phyloP scores from a whole-genome alignment of 1,140 invertebrate genomes.

The Oscheius sp. region DNA sequence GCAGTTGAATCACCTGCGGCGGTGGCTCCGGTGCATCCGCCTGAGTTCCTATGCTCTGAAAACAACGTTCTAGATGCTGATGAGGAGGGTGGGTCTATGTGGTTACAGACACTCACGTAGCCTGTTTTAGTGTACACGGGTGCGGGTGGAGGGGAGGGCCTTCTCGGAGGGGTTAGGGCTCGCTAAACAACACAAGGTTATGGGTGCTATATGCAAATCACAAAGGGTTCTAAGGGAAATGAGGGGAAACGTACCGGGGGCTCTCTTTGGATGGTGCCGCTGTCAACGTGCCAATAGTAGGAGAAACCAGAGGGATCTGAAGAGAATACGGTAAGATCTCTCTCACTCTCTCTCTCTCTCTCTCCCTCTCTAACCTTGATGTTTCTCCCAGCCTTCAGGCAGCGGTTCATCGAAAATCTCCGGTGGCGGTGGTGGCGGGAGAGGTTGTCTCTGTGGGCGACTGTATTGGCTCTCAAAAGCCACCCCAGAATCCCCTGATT shows the following conservation, averaged over 20 bases:
- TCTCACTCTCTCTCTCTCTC: no score
- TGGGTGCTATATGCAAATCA: background rate
- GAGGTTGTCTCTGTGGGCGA: slow-evolving; percentile 41
- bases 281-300: slow-evolving; percentile 98
- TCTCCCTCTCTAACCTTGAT: slow-evolving; percentile 43
- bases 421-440: slow-evolving; percentile 24
- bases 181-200: slow-evolving; percentile 4
- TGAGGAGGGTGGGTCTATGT: background rate
- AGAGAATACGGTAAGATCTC: no score
- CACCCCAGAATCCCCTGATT: slow-evolving; percentile 57
- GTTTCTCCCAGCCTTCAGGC: slow-evolving; percentile 56
- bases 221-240: no score
- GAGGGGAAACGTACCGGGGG: slow-evolving; percentile 64
- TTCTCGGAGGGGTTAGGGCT: slow-evolving; percentile 29
- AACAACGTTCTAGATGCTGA: slow-evolving; percentile 1
- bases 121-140: slow-evolving; percentile 16
- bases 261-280: slow-evolving; percentile 90
- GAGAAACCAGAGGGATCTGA: slow-evolving; percentile 63
- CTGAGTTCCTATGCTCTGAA: slow-evolving; percentile 32
- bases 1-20: slow-evolving; percentile 44
- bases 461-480: slow-evolving; percentile 56
- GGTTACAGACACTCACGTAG: slow-evolving; percentile 10
- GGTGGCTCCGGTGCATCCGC: slow-evolving; percentile 38
- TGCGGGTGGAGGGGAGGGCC: slow-evolving; percentile 27
- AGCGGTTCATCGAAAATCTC: slow-evolving; percentile 43